Evolutionary conservation across 2,888 invertebrate species (phyloP).

Genomic region (Norana najaformis): DNA sequence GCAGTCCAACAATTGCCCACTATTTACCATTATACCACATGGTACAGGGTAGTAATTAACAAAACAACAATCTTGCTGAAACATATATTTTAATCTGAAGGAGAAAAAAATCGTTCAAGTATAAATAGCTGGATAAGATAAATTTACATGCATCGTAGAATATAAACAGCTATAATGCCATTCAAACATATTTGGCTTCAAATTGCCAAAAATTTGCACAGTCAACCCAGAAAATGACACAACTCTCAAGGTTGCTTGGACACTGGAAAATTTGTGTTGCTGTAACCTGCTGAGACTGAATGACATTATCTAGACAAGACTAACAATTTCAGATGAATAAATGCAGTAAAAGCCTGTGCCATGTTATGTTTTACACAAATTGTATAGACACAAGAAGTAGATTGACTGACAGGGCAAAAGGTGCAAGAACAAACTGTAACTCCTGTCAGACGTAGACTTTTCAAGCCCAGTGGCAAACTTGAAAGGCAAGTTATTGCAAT

Average conservation of each 20-base stretch:
- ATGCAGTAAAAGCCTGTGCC: not conserved
- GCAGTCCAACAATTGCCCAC: not conserved
- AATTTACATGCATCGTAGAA: slow-evolving; percentile 1
- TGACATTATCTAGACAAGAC: not conserved
- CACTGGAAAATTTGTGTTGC: not conserved
- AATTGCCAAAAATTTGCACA: not conserved
- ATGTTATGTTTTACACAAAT: not conserved
- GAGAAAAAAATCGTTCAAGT: slow-evolving; percentile 13
- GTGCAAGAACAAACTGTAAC: not conserved
- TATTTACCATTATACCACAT: not conserved
- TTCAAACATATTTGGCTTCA: slow-evolving; percentile 13
- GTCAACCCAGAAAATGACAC: not conserved
- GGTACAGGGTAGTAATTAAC: not conserved
- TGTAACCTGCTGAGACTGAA: slow-evolving; percentile 13
- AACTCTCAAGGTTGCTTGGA: not conserved
- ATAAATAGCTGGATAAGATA: slow-evolving; percentile 13
- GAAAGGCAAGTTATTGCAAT: not conserved
- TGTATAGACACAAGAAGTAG: not conserved
- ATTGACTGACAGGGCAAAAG: not conserved
- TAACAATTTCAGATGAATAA: not conserved
- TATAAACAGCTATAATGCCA: slow-evolving; percentile 13
- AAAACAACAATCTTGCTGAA: slow-evolving; percentile 1
- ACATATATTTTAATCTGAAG: slow-evolving; percentile 1
- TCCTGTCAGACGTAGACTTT: not conserved
- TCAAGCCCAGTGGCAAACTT: not conserved